A percentile compares a stretch with the other conserved stretches of the same genome.
These are phyloP conservation scores for Tinamus guttatus DNA, from an alignment of 2,113 vertebrate species.

Conservation along the genomic window DNA sequence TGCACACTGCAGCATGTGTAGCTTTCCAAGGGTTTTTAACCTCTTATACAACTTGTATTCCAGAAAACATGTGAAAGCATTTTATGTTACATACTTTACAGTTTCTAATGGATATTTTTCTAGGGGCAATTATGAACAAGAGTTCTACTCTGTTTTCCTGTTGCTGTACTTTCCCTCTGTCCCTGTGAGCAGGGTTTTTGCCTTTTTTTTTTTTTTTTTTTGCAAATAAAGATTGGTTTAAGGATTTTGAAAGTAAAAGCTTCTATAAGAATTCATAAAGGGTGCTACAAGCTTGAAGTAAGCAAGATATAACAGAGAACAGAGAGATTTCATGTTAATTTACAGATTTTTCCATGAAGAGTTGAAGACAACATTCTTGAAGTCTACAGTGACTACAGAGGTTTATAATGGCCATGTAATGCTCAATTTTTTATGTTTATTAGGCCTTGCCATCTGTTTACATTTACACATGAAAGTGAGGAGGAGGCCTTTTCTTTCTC, in stretches of 20 bases:
- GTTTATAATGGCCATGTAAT: not conserved
- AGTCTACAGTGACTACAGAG: not conserved
- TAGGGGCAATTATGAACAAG: not conserved
- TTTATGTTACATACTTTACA: not conserved
- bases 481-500: not conserved
- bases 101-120: not conserved
- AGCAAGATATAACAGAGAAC: not conserved
- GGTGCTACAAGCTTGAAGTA: not conserved
- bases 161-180: not conserved
- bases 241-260: not conserved
- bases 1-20: not conserved
- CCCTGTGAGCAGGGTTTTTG: not conserved
- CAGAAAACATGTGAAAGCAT: not conserved
- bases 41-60: not conserved
- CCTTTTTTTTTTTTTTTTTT: not conserved
- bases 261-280: not conserved
- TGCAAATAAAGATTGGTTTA: not conserved
- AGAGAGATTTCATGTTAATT: not conserved
- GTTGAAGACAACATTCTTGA: not conserved
- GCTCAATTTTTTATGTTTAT: not conserved
- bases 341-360: not conserved
- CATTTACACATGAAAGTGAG: not conserved
- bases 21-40: conserved; percentile 17
- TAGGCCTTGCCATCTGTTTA: not conserved
- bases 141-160: not conserved